Base-by-base conservation (phyloP, 2,113 vertebrate species). In the Danionella cerebrum region DNA sequence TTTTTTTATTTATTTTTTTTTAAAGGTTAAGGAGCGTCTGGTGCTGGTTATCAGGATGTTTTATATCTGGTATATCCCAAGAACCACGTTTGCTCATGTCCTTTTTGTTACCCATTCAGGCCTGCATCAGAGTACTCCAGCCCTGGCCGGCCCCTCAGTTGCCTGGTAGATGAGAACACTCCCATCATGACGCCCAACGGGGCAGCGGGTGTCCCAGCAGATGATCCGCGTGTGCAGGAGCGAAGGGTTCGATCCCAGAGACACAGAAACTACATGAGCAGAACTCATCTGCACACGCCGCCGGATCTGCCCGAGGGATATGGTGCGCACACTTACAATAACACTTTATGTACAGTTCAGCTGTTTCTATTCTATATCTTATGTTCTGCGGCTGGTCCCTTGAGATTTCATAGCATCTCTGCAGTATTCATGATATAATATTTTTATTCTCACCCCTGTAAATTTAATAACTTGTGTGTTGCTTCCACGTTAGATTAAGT, bases 241-340 rank as follows among this genome's bases (percentile, higher is more conserved):
- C 90, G 94, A 59, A 91, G 93, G 54, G 94, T 96, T 16, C 89
- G 96, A 22, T 98, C 96, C 0, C 96, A 98, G 74, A 86, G 95
- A 77, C 96, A 98, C 80, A 88, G 96, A 75, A 98, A 98, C 86
- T 98, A 98, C 82, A 98, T 98, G 96, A 98, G 96, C 89, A 91
- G 96, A 72, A 98, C 96, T 35, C 96, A 98, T 79, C 89, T 98
- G 78, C 96, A 98, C 83, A 96, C 93, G 5, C 95, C 94, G 16
- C 95, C 96, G 0, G 96, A 98, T 80, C 86, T 98, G 8, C 96
- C 95, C 0, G 95, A 98, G 78, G 96, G 96, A 83, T 98, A 98
- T 8, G 96, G 96, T 98, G 78, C 73, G 93, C 35, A 41, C 13
- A 35, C 13, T 47, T 39, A 59, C 48, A 36, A 13, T 45, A 24